Evolutionary conservation across 2,888 invertebrate species (phyloP).

Genomic region (Bhutanitis thaidina): DNA sequence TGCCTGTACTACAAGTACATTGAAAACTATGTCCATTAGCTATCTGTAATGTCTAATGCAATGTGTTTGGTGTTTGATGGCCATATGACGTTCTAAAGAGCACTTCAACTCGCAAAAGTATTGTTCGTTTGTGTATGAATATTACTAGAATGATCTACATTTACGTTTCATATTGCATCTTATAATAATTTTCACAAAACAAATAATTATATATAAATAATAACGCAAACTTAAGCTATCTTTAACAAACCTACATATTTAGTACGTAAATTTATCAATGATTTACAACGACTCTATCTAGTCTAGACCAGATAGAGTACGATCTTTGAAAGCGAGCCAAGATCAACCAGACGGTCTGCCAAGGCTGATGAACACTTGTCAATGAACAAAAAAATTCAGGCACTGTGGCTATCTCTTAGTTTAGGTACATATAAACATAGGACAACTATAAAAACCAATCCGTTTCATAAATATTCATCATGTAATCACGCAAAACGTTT

Average conservation of each 20-base stretch:
- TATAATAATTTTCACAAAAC: too few species aligned
- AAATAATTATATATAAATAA: too few species aligned
- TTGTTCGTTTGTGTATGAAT: too few species aligned
- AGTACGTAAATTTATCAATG: conserved; percentile 9
- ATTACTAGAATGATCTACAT: too few species aligned
- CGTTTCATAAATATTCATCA: too few species aligned
- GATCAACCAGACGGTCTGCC: conserved; percentile 4
- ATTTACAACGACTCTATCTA: conserved; percentile 4
- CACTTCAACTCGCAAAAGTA: conserved; percentile 1
- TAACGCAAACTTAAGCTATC: too few species aligned
- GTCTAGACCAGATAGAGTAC: conserved; percentile 17
- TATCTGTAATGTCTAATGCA: neutral
- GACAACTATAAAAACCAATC: too few species aligned
- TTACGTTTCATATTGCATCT: too few species aligned
- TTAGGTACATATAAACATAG: too few species aligned
- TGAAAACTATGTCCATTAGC: neutral
- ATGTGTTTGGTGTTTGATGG: neutral
- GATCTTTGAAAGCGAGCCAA: conserved; percentile 21
- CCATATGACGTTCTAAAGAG: neutral
- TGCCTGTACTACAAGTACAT: neutral
- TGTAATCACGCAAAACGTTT: too few species aligned
- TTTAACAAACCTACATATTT: too few species aligned
- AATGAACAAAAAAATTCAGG: neutral
- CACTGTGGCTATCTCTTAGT: too few species aligned
- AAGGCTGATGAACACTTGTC: neutral